Evolutionary conservation across 2,888 invertebrate species (phyloP).

Genomic region (Taphrorychus bicolor): DNA sequence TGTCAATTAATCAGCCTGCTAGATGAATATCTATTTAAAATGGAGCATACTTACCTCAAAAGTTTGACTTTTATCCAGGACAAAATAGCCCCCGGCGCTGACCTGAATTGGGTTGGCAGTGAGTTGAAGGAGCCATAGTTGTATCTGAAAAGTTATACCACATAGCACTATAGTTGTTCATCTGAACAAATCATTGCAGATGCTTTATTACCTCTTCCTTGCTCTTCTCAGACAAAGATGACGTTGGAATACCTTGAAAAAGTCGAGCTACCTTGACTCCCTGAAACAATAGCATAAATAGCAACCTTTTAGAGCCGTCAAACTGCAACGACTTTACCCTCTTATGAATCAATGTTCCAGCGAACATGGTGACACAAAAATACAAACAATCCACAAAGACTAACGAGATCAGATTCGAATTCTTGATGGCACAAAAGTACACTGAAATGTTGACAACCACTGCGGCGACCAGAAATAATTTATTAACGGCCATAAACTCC

Average conservation of each 20-base stretch:
- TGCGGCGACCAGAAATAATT: conserved; percentile 44
- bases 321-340: background rate
- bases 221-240: conserved; percentile 44
- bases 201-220: conserved; percentile 44
- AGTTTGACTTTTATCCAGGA: conserved; percentile 48
- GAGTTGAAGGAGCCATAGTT: conserved; percentile 48
- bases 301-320: background rate
- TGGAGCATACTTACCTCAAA: conserved; percentile 51
- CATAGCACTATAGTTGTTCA: background rate
- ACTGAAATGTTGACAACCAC: conserved; percentile 45
- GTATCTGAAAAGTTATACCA: conserved; percentile 45
- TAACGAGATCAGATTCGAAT: conserved; percentile 39
- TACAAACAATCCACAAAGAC: conserved; percentile 27
- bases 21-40: too few species aligned
- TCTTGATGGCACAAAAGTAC: conserved; percentile 31
- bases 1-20: too few species aligned
- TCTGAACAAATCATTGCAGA: background rate
- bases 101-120: conserved; percentile 46
- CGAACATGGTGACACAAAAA: conserved; percentile 1
- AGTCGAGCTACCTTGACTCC: conserved; percentile 45
- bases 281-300: conserved; percentile 41
- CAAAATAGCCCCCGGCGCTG: conserved; percentile 50
- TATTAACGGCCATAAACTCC: conserved; percentile 45
- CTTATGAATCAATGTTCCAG: background rate
- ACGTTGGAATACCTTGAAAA: conserved; percentile 46